These are phyloP conservation scores for Oeneis ivallda DNA, from an alignment of 2,888 invertebrate genomes.

Conservation along the genomic window DNA sequence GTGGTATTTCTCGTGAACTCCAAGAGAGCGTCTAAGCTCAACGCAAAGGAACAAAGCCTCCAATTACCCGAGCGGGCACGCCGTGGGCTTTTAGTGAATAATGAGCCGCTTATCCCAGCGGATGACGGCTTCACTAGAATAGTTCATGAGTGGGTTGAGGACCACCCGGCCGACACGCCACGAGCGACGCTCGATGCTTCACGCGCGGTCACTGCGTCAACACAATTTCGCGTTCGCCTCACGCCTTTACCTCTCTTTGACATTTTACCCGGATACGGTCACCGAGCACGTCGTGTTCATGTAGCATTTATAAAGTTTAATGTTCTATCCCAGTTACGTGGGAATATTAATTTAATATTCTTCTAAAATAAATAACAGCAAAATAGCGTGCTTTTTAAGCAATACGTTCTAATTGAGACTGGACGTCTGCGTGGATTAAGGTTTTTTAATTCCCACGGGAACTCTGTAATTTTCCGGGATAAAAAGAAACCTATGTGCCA, in stretches of 20 bases:
- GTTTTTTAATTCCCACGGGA: no score
- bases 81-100: constrained; percentile 81
- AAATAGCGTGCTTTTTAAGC: no score
- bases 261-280: constrained; percentile 72
- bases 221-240: constrained; percentile 62
- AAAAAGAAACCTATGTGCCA: no score
- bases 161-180: constrained; percentile 55
- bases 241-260: constrained; percentile 67
- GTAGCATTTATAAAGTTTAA: constrained; percentile 34
- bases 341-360: neutral
- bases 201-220: constrained; percentile 61
- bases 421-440: no score
- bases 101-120: constrained; percentile 77
- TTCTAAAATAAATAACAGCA: neutral
- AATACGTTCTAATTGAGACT: no score
- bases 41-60: constrained; percentile 78
- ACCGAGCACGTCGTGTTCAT: constrained; percentile 60
- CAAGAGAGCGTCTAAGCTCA: constrained; percentile 69
- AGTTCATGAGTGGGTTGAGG: constrained; percentile 68
- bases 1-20: constrained; percentile 58
- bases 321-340: constrained; percentile 8
- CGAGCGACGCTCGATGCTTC: constrained; percentile 36
- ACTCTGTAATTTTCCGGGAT: no score
- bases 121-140: constrained; percentile 74
- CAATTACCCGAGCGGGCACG: constrained; percentile 78